Base-by-base conservation (phyloP, 2,888 invertebrate species). In the Stictocephala bisonia region DNA sequence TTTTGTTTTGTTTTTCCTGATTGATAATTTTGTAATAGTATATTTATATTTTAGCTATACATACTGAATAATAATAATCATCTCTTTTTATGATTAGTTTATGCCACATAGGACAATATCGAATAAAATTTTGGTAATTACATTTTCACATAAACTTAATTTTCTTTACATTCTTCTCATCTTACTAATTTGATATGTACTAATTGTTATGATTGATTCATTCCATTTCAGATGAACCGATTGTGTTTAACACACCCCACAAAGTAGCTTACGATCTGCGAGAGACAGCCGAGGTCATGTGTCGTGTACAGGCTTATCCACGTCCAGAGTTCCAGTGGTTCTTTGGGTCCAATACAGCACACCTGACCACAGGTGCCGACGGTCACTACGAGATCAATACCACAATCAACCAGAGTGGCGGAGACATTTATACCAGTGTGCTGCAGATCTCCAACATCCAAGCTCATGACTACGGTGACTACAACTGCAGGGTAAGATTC, bases 261-360 rank as follows among this genome's bases (percentile, higher is more conserved):
- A 94, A 94, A 85, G 96, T 96, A 0, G 96, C 96, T 0, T 95
- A 91, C 81, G 95, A 95, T 82, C 84, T 93, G 4, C 87, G 90
- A 74, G 95, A 96, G 84, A 91, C 91, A 0, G 96, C 96, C 0
- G 92, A 94, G 83, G 93, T 97, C 24, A 88, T 92, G 0, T 96
- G 96, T 84, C 90, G 92, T 81, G 95, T 96, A 13, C 94, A 95
- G 82, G 95, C 96, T 0, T 96, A 94, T 84, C 96, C 96, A 0
- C 93, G 94, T 80, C 96, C 96, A 0, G 94, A 94, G 82, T 95
- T 96, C 84, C 94, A 95, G 81, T 97, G 96, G 96, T 93, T 90
- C 81, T 94, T 90, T 81, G 92, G 91, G 35, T 90, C 90, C 4
- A 92, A 93, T 83, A 86, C 88, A 0, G 90, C 93, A 0, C 83